Conservation (phyloP, 2,797 vertebrate genomes). For the Argentina silus region DNA sequence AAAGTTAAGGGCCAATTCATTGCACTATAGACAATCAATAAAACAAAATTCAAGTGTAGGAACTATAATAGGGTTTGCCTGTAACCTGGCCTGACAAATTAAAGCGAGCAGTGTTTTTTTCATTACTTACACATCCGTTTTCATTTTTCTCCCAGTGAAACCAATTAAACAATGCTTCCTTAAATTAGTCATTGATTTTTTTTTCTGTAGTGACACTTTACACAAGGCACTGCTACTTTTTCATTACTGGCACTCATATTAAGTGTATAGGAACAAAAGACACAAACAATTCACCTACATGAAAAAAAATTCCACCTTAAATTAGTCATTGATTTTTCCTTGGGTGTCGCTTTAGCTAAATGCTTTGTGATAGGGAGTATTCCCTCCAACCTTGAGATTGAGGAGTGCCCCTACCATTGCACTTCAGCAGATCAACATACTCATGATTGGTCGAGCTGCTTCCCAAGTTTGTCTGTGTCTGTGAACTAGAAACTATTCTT, state of each 20-base stretch:
- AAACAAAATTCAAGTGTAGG: conserved; percentile 37
- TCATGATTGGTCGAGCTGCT: conserved; percentile 2
- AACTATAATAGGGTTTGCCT: conserved; percentile 56
- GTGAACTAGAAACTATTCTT: background rate
- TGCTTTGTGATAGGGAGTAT: conserved; percentile 56
- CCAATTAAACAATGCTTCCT: conserved; percentile 78
- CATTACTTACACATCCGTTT: conserved; percentile 77
- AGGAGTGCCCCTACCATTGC: conserved; percentile 51
- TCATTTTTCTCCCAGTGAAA: conserved; percentile 75
- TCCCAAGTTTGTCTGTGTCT: background rate
- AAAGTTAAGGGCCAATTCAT: conserved; percentile 65
- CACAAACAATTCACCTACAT: conserved; percentile 67
- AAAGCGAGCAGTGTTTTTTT: conserved; percentile 72
- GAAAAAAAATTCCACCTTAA: conserved; percentile 64
- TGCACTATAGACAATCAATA: conserved; percentile 67
- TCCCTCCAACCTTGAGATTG: conserved; percentile 62
- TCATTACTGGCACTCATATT: conserved; percentile 58
- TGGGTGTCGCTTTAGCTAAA: conserved; percentile 76
- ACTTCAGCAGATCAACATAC: conserved; percentile 18
- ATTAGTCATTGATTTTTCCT: conserved; percentile 78
- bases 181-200: conserved; percentile 81
- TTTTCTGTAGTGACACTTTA: conserved; percentile 71
- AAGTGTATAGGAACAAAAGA: conserved; percentile 45
- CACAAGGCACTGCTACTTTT: conserved; percentile 51
- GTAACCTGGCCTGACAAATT: conserved; percentile 74